phyloP scores from a whole-genome alignment of 2,797 vertebrate species.

The Clarias platycephalus region DNA sequence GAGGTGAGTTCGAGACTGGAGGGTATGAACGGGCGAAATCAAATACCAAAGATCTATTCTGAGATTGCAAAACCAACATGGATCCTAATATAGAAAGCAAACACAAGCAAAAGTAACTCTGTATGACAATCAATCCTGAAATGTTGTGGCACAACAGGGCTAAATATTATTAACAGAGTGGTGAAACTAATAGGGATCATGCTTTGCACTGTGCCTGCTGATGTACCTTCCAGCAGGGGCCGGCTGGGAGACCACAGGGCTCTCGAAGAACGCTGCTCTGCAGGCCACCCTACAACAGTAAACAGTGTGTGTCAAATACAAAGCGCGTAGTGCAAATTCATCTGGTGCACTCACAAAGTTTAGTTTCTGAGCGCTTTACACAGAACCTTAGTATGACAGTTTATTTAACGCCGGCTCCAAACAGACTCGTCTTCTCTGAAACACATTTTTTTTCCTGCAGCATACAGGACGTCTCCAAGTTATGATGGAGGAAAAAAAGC shows the following conservation, averaged over 20 bases:
- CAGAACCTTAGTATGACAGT: slow-evolving; percentile 4
- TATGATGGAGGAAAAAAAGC: slow-evolving; percentile 17
- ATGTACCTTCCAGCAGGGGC: slow-evolving; percentile 76
- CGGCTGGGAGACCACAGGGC: slow-evolving; percentile 80
- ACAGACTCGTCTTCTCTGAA: neutral
- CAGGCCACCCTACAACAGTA: slow-evolving; percentile 81
- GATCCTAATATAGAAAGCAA: slow-evolving; percentile 18
- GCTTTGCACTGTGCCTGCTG: slow-evolving; percentile 3
- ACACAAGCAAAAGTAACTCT: slow-evolving; percentile 26
- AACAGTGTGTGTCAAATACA: slow-evolving; percentile 12
- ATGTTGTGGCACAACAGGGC: slow-evolving; percentile 19
- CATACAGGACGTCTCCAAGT: neutral
- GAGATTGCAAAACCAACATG: slow-evolving; percentile 31
- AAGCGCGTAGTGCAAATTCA: neutral
- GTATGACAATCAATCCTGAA: slow-evolving; percentile 19
- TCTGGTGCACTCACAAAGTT: slow-evolving; percentile 10
- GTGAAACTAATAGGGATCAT: slow-evolving; percentile 19
- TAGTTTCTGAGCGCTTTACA: neutral
- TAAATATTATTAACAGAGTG: slow-evolving; percentile 32
- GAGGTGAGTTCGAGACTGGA: slow-evolving; percentile 10
- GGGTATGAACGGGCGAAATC: slow-evolving; percentile 13
- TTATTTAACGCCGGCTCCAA: slow-evolving; percentile 16
- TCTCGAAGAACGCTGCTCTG: slow-evolving; percentile 85
- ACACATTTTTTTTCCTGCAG: slow-evolving; percentile 1
- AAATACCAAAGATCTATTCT: slow-evolving; percentile 28